These are phyloP conservation scores for Malurus splendens DNA, from an alignment of 2,797 vertebrate genomes.

Conservation along the genomic window DNA sequence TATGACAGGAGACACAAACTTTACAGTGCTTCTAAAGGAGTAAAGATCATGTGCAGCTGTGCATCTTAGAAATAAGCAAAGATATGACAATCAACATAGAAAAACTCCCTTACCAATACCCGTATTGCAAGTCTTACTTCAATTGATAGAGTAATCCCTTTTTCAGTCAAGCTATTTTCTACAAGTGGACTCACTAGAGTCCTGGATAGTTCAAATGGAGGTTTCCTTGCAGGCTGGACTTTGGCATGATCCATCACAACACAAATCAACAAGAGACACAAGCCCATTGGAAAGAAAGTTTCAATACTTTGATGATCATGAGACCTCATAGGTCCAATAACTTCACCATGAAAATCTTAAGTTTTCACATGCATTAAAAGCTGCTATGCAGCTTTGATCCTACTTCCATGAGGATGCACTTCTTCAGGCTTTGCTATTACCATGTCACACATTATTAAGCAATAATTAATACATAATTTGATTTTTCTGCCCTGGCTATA, in stretches of 20 bases:
- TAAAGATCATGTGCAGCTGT: fast-evolving
- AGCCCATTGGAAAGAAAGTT: background rate
- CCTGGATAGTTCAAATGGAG: background rate
- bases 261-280: background rate
- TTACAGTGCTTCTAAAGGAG: background rate
- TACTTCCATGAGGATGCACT: background rate
- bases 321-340: background rate
- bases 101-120: background rate
- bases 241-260: background rate
- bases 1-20: background rate
- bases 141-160: background rate
- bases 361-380: background rate
- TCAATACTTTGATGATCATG: background rate
- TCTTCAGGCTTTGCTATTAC: background rate
- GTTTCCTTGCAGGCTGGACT: background rate
- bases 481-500: background rate
- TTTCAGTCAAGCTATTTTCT: background rate
- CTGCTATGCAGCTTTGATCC: background rate
- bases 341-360: background rate
- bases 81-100: background rate
- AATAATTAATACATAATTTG: background rate
- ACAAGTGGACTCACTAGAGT: background rate
- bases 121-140: background rate
- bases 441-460: background rate
- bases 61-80: background rate